Conservation (phyloP, 2,113 vertebrate genomes). For the Mastomys coucha region DNA sequence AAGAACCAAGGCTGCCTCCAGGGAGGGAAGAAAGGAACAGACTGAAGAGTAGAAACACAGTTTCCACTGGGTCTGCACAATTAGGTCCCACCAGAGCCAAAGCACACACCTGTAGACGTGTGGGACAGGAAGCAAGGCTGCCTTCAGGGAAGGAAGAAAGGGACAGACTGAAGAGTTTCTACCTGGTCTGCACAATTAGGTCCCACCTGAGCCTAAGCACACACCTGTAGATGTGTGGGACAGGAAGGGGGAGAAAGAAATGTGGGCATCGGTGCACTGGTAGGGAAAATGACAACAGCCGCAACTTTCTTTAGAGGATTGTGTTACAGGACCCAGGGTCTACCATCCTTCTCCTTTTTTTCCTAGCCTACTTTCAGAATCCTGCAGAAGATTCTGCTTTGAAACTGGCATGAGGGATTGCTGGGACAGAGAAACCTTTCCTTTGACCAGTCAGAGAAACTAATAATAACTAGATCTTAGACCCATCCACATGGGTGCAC, state of each 20-base stretch:
- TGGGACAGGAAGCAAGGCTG: too few species aligned
- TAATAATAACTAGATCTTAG: neutral
- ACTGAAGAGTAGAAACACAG: neutral
- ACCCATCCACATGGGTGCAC: neutral
- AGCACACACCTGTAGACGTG: neutral
- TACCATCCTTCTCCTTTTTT: neutral
- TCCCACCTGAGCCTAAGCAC: neutral
- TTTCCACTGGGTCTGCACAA: neutral
- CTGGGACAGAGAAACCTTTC: rapidly evolving
- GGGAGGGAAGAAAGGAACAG: neutral
- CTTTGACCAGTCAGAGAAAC: too few species aligned
- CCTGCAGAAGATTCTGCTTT: neutral
- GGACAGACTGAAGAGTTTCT: neutral
- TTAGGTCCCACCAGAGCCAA: too few species aligned
- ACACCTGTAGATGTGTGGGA: too few species aligned
- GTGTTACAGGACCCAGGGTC: neutral
- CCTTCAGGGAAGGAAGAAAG: too few species aligned
- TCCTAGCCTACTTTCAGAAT: neutral
- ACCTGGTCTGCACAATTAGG: neutral
- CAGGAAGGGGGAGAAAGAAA: neutral
- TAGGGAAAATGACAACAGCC: neutral
- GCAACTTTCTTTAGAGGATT: neutral
- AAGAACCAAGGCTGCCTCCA: neutral
- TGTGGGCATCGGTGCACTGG: rapidly evolving
- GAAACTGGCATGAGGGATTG: neutral